These are phyloP conservation scores for Campodea augens DNA, from an alignment of 1,140 invertebrate genomes.

Conservation along the genomic window DNA sequence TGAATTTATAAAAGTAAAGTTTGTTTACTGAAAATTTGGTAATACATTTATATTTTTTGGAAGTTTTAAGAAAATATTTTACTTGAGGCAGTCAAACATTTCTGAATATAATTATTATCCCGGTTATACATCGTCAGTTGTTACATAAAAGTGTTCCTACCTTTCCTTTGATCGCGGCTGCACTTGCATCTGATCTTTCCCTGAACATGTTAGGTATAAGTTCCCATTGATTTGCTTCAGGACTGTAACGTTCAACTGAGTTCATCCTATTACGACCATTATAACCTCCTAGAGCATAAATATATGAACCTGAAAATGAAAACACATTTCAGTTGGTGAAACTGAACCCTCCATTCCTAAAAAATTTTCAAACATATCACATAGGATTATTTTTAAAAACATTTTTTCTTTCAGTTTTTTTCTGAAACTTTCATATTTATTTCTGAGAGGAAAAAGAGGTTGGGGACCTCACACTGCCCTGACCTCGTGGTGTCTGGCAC, in stretches of 20 bases:
- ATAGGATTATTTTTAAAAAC: background rate
- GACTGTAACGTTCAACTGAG: constrained; percentile 25
- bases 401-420: background rate
- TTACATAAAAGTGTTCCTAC: constrained; percentile 8
- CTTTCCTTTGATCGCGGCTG: constrained; percentile 17
- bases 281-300: constrained; percentile 33
- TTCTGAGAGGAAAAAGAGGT: too few species aligned
- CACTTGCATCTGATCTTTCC: constrained; percentile 20
- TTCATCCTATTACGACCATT: constrained; percentile 29
- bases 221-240: constrained; percentile 26
- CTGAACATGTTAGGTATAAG: constrained; percentile 21
- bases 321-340: background rate
- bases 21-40: too few species aligned
- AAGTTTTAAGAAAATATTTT: background rate
- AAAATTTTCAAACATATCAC: constrained; percentile 6
- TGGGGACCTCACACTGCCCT: too few species aligned
- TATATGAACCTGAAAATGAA: constrained; percentile 16
- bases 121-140: constrained; percentile 7
- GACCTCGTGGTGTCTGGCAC: too few species aligned
- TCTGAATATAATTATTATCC: constrained; percentile 7
- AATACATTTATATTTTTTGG: too few species aligned
- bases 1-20: too few species aligned
- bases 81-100: constrained; percentile 1
- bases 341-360: background rate
- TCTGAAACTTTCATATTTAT: background rate